Conservation (phyloP, 2,797 vertebrate genomes). For the Sebastes alutus region DNA sequence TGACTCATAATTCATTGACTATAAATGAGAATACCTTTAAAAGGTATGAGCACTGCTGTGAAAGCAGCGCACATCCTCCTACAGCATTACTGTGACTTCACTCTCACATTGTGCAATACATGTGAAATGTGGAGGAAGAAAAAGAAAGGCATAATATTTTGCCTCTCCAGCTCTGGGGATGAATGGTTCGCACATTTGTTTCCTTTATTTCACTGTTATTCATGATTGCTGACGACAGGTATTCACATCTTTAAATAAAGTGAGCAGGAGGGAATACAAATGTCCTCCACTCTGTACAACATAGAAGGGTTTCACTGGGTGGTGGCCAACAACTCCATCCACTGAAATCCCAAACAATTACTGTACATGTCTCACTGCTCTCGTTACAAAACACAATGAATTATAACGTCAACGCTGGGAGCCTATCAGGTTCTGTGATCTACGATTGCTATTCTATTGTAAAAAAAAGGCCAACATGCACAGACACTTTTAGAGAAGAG, state of each 20-base stretch:
- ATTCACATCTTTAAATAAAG: conserved; percentile 6
- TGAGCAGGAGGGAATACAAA: conserved; percentile 3
- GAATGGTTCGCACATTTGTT: not conserved
- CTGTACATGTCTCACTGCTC: not conserved
- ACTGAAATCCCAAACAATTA: not conserved
- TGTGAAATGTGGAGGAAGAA: not conserved
- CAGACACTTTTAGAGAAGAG: not conserved
- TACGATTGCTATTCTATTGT: not conserved
- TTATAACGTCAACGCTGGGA: not conserved
- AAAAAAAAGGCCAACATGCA: not conserved
- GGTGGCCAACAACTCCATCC: not conserved
- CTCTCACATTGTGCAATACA: not conserved
- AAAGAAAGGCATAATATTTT: not conserved
- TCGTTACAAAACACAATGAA: not conserved
- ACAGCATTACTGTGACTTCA: not conserved
- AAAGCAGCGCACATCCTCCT: not conserved
- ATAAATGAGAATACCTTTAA: conserved; percentile 11
- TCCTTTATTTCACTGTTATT: conserved; percentile 10
- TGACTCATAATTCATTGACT: conserved; percentile 1
- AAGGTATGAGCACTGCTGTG: conserved; percentile 1
- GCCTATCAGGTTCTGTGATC: not conserved
- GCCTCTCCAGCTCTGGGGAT: not conserved
- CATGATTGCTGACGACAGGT: conserved; percentile 22
- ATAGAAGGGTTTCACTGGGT: not conserved
- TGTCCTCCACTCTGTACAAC: not conserved